Conservation (phyloP, 1,140 invertebrate genomes). For the Tetragonula clypearis region DNA sequence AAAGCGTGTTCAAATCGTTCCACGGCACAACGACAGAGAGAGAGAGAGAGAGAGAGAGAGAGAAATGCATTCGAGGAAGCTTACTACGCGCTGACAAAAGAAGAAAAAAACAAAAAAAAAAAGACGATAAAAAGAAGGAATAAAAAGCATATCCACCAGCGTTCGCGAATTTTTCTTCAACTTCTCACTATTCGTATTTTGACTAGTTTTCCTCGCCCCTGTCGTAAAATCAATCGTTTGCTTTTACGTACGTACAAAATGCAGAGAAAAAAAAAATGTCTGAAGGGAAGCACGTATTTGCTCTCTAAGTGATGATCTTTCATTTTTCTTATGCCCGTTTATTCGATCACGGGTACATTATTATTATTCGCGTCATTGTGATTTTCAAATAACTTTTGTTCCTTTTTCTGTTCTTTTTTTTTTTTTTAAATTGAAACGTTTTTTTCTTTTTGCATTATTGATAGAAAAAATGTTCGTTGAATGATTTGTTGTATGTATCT, state of each 20-base stretch:
- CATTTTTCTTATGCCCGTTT: not conserved
- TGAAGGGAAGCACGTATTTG: not conserved
- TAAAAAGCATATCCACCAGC: conserved; percentile 39
- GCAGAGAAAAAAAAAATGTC: conserved; percentile 2
- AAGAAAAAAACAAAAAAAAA: not conserved
- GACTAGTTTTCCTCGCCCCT: conserved; percentile 64
- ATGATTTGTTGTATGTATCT: not conserved
- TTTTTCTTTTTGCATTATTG: not conserved
- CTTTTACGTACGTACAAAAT: conserved; percentile 18
- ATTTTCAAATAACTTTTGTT: not conserved
- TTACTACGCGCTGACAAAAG: conserved; percentile 56
- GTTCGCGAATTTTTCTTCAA: conserved; percentile 31
- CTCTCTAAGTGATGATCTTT: not conserved
- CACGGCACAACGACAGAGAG: conserved; percentile 48
- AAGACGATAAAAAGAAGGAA: not conserved
- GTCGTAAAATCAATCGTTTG: conserved; percentile 34
- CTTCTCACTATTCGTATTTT: conserved; percentile 54
- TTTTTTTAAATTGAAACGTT: not conserved
- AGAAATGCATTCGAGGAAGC: conserved; percentile 64
- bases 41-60: too few species aligned
- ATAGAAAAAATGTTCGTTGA: not conserved
- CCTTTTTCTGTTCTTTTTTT: not conserved
- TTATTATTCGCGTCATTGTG: not conserved
- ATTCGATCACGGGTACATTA: too few species aligned
- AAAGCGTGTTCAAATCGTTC: conserved; percentile 51